phyloP scores from a whole-genome alignment of 2,888 invertebrate genomes.

The Apotomis betuletana region DNA sequence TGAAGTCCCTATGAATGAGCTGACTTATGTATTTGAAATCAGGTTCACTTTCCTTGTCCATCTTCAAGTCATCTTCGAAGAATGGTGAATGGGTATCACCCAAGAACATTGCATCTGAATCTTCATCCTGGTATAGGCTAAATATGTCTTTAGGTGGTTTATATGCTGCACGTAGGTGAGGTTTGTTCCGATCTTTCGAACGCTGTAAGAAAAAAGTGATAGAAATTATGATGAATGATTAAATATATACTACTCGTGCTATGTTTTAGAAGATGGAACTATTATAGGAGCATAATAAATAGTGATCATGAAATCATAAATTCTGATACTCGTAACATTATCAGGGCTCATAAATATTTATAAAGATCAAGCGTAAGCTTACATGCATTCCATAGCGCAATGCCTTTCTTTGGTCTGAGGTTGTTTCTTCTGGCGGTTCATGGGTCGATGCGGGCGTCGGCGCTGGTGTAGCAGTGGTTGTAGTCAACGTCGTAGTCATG shows the following conservation, averaged over 20 bases:
- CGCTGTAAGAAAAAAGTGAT: background rate
- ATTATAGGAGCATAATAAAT: too few species aligned
- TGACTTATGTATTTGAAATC: slow-evolving; percentile 74
- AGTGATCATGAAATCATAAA: too few species aligned
- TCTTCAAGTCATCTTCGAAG: slow-evolving; percentile 53
- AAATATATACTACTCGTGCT: too few species aligned
- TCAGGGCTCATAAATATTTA: background rate
- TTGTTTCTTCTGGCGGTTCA: background rate
- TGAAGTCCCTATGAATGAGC: slow-evolving; percentile 66
- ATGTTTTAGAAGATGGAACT: too few species aligned
- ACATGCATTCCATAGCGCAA: slow-evolving; percentile 3
- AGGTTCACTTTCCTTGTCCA: background rate
- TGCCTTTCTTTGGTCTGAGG: background rate
- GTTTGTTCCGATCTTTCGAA: background rate
- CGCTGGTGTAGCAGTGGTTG: background rate
- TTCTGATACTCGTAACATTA: too few species aligned
- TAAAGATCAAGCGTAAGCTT: background rate
- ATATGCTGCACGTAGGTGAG: background rate
- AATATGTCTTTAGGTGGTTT: slow-evolving; percentile 11
- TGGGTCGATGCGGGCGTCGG: background rate
- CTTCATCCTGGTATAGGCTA: slow-evolving; percentile 7
- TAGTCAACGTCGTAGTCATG: background rate
- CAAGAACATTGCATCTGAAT: slow-evolving; percentile 18
- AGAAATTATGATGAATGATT: background rate
- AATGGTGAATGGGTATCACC: slow-evolving; percentile 34